Base-by-base conservation (phyloP, 2,113 vertebrate genomes). In the Morone saxatilis region DNA sequence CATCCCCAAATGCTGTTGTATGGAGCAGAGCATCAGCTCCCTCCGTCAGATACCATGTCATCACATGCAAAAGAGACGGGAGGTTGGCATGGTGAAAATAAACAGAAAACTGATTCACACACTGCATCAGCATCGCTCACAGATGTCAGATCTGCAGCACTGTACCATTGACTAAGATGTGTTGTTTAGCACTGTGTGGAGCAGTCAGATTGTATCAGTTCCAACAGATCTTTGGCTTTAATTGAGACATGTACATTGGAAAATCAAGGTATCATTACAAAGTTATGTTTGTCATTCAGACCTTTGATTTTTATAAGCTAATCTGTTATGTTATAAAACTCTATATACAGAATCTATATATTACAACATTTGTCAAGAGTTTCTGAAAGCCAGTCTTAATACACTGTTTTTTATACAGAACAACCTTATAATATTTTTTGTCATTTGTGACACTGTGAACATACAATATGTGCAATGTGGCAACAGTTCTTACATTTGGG, bases 31-130 rank as follows among this genome's bases (percentile, higher is more conserved):
- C 54, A 45, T 83, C 56, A 20, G 66, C 76, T 71, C 41, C 43
- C 31, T 57, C 45, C 17, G 40, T 80, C 70, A 88, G 69, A 83
- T 76, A 67, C 45, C 22, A 43, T 80, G 78, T 77, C 73, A 80
- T 72, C 72, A 48, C 85, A 73, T 74, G 66, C 54, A 72, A 47
- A 79, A 54, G 65, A 70, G 68, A 45, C 60, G 56, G 31, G 65
- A 60, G 19, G 51, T 6, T 43, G 65, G 50, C 5, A 45, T 45
- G 31, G 38, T 45, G 43, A 38, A 36, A 61, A 78, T 40, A 67
- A 43, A 78, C 51, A 79, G 56, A 85, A 60, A 71, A 4, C 20
- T 63, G 48, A 74, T 71, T 59, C 68, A 41, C 38, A 56, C 41
- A 22, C 68, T 22, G 6, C 40, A 71, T 59, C 51, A 50, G 41